Evolutionary conservation across 2,888 invertebrate genomes (phyloP), one percentile per base, ranked within the genome.

Genomic region (Cataglyphis albicans): DNA sequence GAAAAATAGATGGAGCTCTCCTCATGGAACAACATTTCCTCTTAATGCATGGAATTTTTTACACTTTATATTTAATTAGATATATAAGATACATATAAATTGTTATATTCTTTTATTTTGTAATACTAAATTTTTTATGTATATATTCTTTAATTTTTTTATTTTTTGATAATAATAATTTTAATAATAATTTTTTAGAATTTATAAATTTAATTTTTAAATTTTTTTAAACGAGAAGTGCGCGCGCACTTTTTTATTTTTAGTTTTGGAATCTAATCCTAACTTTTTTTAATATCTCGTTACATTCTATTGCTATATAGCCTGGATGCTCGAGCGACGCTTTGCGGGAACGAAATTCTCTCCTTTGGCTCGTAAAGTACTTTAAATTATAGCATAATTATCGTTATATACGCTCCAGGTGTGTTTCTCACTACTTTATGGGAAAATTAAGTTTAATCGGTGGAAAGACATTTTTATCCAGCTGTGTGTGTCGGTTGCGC

Each of bases 371-470:
- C 9, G 15, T 41, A 12, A 61, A 61, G 9, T n/a, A 52, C 1
- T 48, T 75, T 15, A 10, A 10, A 63, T 32, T 61, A 41, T 15
- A 75, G 1, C 15, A 32, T 65, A 65, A 75, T 75, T 35, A 48
- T 44, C 9, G 41, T 52, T 65, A 7, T 9, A 21, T 5, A 21
- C 7, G 52, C n/a, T 52, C 12, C n/a, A 75, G 65, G 25, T 75
- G 48, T 35, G 48, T 35, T 48, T 7, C 29, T 35, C 35, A 10
- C 12, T 35, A 38, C 29, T 29, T 29, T 55, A 9, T 41, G 29
- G 29, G 25, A n/a, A 48, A 76, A 38, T 75, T 52, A 29, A 67
- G 29, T 57, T 41, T 75, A 38, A 57, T 76, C 67, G 29, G 52
- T 35, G 32, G 35, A 32, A 18, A 57, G 29, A 57, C 15, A 57